These are phyloP conservation scores for Neostethus bicornis DNA, from an alignment of 2,797 vertebrate genomes.

Conservation along the genomic window DNA sequence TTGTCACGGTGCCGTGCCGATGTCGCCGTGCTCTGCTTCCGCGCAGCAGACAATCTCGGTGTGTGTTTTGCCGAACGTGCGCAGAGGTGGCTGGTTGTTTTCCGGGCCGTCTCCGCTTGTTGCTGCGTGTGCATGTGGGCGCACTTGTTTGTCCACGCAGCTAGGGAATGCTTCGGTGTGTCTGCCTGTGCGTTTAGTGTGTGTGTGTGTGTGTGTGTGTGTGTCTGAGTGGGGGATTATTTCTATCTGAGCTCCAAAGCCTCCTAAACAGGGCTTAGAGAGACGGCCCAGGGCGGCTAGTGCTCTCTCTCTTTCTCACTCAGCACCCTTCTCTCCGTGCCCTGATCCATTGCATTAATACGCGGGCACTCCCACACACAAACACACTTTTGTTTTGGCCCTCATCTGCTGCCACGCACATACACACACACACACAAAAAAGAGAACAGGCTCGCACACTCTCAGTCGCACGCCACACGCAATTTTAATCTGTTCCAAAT, in stretches of 20 bases:
- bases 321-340: slow-evolving; percentile 40
- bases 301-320: slow-evolving; percentile 51
- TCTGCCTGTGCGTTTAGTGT: background rate
- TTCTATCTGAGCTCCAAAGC: slow-evolving; percentile 82
- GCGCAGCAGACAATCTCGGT: slow-evolving; percentile 57
- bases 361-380: slow-evolving; percentile 69
- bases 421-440: slow-evolving; percentile 16
- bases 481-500: slow-evolving; percentile 80
- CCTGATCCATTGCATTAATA: slow-evolving; percentile 72
- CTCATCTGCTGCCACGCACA: slow-evolving; percentile 56
- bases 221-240: slow-evolving; percentile 79
- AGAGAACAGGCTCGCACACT: slow-evolving; percentile 28
- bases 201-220: slow-evolving; percentile 39
- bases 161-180: slow-evolving; percentile 21
- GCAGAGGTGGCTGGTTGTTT: slow-evolving; percentile 63
- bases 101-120: slow-evolving; percentile 66
- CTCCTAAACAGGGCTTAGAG: slow-evolving; percentile 79
- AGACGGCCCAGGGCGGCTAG: slow-evolving; percentile 78
- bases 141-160: slow-evolving; percentile 56
- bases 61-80: slow-evolving; percentile 23
- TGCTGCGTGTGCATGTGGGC: slow-evolving; percentile 34
- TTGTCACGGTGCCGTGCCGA: slow-evolving; percentile 77
- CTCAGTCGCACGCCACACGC: slow-evolving; percentile 69
- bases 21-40: slow-evolving; percentile 70
- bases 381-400: slow-evolving; percentile 70